Evolutionary conservation across 2,888 invertebrate genomes (phyloP).

Genomic region (Atherix ibis): DNA sequence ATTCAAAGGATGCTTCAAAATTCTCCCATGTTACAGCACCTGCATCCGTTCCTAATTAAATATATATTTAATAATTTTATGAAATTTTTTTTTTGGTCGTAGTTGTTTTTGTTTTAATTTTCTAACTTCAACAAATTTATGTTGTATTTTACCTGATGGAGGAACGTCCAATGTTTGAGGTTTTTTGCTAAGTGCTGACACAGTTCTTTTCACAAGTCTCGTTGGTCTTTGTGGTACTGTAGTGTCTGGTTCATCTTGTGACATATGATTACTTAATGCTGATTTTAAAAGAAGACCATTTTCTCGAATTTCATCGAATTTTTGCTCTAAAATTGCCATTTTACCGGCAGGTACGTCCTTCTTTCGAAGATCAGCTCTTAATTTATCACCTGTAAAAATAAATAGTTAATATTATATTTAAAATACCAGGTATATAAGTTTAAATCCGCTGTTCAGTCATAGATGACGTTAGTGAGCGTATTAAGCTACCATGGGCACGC

Average conservation of each 20-base stretch:
- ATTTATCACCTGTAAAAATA: conserved; percentile 45
- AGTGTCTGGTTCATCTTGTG: conserved; percentile 35
- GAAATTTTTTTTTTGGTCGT: not conserved
- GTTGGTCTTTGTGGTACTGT: conserved; percentile 29
- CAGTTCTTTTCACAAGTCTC: conserved; percentile 34
- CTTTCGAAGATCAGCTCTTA: conserved; percentile 65
- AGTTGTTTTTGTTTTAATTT: too few relatives aligned
- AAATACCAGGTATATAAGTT: too few relatives aligned
- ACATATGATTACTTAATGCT: conserved; percentile 34
- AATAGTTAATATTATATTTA: too few relatives aligned
- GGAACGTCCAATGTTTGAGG: conserved; percentile 19
- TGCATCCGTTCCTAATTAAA: conserved; percentile 37
- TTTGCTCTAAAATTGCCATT: conserved; percentile 51
- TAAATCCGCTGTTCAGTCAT: too few relatives aligned
- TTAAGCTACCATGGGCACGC: too few relatives aligned
- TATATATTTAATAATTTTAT: not conserved
- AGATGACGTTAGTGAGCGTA: too few relatives aligned
- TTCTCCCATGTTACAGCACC: conserved; percentile 82
- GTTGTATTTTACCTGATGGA: conserved; percentile 10
- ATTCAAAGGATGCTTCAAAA: conserved; percentile 73
- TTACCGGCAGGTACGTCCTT: conserved; percentile 64
- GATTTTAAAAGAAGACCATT: conserved; percentile 66
- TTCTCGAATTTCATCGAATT: conserved; percentile 72
- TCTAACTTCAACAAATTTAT: not conserved
- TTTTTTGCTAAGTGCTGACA: conserved; percentile 23